Conservation (phyloP, 2,888 invertebrate species). For the Dicranocentrus wangi region DNA sequence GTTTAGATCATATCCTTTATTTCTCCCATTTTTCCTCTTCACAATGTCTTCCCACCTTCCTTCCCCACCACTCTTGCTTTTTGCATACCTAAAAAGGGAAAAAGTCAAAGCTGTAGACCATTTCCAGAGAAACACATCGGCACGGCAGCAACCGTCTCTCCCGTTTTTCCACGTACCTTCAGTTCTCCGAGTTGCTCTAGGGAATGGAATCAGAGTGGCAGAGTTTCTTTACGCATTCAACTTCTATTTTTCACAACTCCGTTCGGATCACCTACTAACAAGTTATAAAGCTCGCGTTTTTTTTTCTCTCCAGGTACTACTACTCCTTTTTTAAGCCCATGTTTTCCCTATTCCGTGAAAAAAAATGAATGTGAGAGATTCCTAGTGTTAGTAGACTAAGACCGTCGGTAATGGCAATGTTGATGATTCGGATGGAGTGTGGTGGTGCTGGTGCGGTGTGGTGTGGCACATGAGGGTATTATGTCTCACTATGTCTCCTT, state of each 20-base stretch:
- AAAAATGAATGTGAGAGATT: background rate
- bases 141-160: too few species aligned
- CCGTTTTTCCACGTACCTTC: background rate
- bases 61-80: background rate
- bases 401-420: background rate
- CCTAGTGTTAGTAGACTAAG: background rate
- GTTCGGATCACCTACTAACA: constrained; percentile 10
- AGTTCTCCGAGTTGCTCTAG: constrained; percentile 1
- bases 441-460: constrained; percentile 9
- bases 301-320: background rate
- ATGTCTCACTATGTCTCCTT: constrained; percentile 21
- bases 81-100: constrained; percentile 2
- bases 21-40: too few species aligned
- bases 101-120: too few species aligned
- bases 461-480: constrained; percentile 17
- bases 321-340: background rate
- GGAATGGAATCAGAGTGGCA: constrained; percentile 22
- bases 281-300: background rate
- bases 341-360: background rate
- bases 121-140: too few species aligned
- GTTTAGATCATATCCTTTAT: too few species aligned
- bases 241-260: constrained; percentile 24
- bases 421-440: constrained; percentile 4
- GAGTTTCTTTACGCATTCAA: constrained; percentile 15
- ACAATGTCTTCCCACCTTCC: too few species aligned